Base-by-base conservation (phyloP, 2,797 vertebrate genomes). In the Esox lucius region DNA sequence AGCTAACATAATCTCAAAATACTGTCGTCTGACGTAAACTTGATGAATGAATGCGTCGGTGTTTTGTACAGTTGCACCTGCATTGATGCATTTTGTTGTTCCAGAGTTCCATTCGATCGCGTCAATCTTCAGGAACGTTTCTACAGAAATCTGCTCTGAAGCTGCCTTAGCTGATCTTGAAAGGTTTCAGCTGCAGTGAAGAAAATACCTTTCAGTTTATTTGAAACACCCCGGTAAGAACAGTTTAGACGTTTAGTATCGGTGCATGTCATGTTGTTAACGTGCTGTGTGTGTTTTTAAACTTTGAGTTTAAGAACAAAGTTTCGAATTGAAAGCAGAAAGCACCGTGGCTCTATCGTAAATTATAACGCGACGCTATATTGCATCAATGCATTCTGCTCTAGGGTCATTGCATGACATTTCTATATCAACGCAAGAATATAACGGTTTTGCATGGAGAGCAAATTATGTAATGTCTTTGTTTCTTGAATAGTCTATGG, bases 101-200 rank as follows among this genome's bases (percentile, higher is more conserved):
- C n/a, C 59, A 42, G 67, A 72, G 49, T 70, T 71, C 31, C 75
- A 42, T 59, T 66, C 66, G 15, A 48, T 75, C 28, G n/a, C 42
- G 35, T 65, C 66, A 68, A 72, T 53, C 71, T 22, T 42, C 28
- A 15, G 42, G 72, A 74, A 46, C 4, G 3, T 62, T 64, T 31
- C 33, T 56, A 28, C 53, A 65, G 26, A 49, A 61, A 24, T 61
- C 22, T 61, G 22, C 56, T 46, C 24, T 17, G 35, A 48, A 33
- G 72, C 61, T 26, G 73, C 51, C 68, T 64, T 49, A 68, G 74
- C 80, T 75, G 42, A 51, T 69, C 33, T 69, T 66, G 81, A 78
- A 77, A 77, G 71, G 59, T 70, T 73, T 71, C 46, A 74, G 65
- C 82, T 66, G 75, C 83, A 72, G 76, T 75, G 68, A 82, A 75